phyloP scores from a whole-genome alignment of 2,888 invertebrate genomes.

The Conomelus anceps region DNA sequence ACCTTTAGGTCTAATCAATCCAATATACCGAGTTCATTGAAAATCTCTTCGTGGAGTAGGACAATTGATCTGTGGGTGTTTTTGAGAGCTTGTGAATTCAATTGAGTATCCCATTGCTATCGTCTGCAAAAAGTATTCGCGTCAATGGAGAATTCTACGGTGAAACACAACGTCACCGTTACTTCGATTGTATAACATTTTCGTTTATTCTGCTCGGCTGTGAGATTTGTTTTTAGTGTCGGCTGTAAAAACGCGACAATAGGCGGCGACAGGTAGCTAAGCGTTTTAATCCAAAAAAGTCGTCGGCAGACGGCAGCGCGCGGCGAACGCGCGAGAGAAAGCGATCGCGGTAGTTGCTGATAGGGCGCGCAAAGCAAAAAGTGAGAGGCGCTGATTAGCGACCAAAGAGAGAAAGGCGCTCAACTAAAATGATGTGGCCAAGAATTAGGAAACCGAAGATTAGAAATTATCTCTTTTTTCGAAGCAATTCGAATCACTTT shows the following conservation, averaged over 20 bases:
- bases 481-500: not conserved
- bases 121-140: not conserved
- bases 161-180: not conserved
- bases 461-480: not conserved
- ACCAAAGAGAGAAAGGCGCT: not conserved
- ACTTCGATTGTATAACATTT: not conserved
- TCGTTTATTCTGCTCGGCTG: not conserved
- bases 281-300: not conserved
- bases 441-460: not conserved
- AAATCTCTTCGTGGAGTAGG: no score
- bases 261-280: not conserved
- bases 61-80: no score
- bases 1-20: no score
- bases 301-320: no score
- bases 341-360: not conserved
- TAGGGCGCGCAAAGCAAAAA: not conserved
- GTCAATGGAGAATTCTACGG: not conserved
- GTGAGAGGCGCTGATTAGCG: not conserved
- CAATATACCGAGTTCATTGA: no score
- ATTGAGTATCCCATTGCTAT: not conserved
- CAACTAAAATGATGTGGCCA: not conserved
- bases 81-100: no score
- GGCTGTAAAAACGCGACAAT: not conserved
- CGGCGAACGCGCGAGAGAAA: no score
- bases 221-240: not conserved